Base-by-base conservation (phyloP, 2,888 invertebrate genomes). In the Mamestra brassicae region DNA sequence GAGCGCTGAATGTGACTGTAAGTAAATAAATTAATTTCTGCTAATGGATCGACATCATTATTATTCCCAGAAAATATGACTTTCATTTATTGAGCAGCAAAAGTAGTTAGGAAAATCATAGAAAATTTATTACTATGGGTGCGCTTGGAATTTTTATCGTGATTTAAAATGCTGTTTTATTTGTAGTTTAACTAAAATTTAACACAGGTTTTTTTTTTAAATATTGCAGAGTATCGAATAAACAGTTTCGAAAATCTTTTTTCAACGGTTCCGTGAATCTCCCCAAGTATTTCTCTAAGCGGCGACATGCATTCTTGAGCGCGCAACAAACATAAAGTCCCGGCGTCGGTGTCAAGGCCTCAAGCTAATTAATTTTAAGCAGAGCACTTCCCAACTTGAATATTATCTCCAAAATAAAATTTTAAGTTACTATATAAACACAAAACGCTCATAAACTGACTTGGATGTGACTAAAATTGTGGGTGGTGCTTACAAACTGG, bases 401-500 rank as follows among this genome's bases (percentile, higher is more conserved):
- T 76, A 84, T 84, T 72, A 84, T 84, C 78, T 76, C 15, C 36
- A 72, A 81, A 86, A 86, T 85, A 84, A 81, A 78, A 74, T 76
- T 78, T 81, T 74, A 60, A 76, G 75, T 81, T 58, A 80, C 77
- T 63, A 64, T 76, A 78, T 73, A 87, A 78, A 82, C 80, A 82
- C 68, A 87, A 86, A 79, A 81, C 74, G 75, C 54, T 73, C 82
- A 75, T 86, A 86, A 85, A 85, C 74, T 82, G 71, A 78, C 82
- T 86, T 78, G 74, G 75, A 85, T 82, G 64, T 77, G 85, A 82
- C 87, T 83, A 79, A 85, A 86, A 83, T 85, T 76, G 75, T 63
- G 85, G 82, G 71, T 86, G 87, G 81, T 55, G 74, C 60, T 72
- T 76, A 77, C 76, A 81, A 83, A 83, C 79, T 70, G 83, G 62